These are phyloP conservation scores for Melipona quadrifasciata DNA, from an alignment of 1,140 invertebrate genomes.

Conservation along the genomic window DNA sequence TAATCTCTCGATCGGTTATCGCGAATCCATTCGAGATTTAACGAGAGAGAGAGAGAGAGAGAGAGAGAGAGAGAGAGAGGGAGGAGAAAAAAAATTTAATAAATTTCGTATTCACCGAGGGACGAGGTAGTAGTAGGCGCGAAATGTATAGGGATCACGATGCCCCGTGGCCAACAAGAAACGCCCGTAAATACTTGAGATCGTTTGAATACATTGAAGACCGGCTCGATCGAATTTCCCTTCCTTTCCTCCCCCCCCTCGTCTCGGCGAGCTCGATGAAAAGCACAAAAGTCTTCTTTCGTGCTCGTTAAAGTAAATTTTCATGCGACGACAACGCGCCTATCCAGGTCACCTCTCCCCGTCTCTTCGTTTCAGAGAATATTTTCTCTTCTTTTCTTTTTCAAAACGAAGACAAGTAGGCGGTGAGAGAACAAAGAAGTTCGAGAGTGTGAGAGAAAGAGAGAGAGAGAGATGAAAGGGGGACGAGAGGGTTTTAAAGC, in stretches of 20 bases:
- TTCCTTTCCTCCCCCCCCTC: background rate
- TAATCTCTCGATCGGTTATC: background rate
- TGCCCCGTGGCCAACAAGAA: constrained; percentile 6
- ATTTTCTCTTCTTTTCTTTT: constrained; percentile 33
- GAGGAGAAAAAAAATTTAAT: constrained; percentile 23
- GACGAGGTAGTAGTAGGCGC: background rate
- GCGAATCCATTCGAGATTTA: constrained; percentile 13
- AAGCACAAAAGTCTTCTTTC: constrained; percentile 40
- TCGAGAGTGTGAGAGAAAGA: background rate
- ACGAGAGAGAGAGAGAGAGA: background rate
- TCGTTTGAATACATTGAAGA: constrained; percentile 34
- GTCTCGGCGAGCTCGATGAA: background rate
- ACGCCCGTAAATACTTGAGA: constrained; percentile 35
- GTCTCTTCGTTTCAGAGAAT: constrained; percentile 12
- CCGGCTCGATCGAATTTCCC: constrained; percentile 42
- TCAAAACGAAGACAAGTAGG: background rate
- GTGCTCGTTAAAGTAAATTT: constrained; percentile 61
- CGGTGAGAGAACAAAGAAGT: background rate
- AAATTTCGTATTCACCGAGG: constrained; percentile 45
- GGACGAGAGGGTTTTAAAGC: constrained; percentile 15
- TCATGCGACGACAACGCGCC: constrained; percentile 9
- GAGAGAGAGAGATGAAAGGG: background rate
- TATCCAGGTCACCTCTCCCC: constrained; percentile 44
- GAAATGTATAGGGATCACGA: background rate
- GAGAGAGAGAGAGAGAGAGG: background rate